Conservation (phyloP, 1,140 invertebrate genomes). For the Drosophila equinoxialis region DNA sequence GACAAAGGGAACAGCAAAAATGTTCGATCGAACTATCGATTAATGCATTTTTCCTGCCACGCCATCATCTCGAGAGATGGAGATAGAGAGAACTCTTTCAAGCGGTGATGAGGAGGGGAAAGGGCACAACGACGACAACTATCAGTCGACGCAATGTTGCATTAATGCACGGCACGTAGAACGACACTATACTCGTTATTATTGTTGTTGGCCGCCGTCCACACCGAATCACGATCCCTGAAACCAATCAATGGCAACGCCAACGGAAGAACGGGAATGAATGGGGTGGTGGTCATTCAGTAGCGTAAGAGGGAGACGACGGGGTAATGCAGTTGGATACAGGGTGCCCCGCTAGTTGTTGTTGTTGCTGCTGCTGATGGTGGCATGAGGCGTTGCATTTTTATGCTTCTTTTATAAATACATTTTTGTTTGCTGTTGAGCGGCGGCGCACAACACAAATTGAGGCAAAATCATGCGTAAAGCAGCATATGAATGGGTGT, state of each 20-base stretch:
- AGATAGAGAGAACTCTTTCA: constrained; percentile 20
- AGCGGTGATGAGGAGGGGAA: neutral
- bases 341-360: neutral
- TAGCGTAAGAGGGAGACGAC: constrained; percentile 2
- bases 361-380: too few species aligned
- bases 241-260: constrained; percentile 56
- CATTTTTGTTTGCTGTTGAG: constrained; percentile 39
- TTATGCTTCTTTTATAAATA: constrained; percentile 57
- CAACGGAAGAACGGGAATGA: constrained; percentile 23
- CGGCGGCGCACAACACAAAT: constrained; percentile 42
- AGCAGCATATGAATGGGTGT: constrained; percentile 52
- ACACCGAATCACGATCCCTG: constrained; percentile 26
- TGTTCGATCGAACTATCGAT: neutral
- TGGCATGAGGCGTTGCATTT: constrained; percentile 46
- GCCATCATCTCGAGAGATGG: constrained; percentile 35
- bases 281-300: neutral
- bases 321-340: neutral
- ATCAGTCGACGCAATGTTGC: constrained; percentile 17
- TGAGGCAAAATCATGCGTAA: constrained; percentile 75
- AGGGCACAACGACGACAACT: neutral
- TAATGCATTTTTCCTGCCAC: neutral
- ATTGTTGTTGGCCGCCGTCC: neutral
- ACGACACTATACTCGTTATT: constrained; percentile 3
- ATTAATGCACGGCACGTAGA: constrained; percentile 70
- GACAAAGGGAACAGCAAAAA: neutral